These are phyloP conservation scores for Sinocyclocheilus anshuiensis DNA, from an alignment of 2,113 vertebrate genomes.

Conservation along the genomic window DNA sequence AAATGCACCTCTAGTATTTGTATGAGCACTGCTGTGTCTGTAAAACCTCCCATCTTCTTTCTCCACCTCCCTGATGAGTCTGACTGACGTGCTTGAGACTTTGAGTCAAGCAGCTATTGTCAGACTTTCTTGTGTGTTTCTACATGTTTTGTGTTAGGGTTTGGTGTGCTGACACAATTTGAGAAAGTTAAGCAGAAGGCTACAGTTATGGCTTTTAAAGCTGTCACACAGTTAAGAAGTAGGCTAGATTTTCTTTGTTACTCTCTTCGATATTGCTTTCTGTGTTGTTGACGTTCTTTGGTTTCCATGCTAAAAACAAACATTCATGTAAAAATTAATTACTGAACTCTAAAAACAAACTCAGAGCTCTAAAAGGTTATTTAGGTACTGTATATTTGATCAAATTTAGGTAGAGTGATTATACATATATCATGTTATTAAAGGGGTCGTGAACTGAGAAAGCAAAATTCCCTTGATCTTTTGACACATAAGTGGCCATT, in stretches of 20 bases:
- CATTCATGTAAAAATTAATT: neutral
- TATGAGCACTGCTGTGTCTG: neutral
- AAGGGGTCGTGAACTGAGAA: too few relatives aligned
- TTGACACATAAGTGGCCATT: too few relatives aligned
- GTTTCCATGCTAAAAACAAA: neutral
- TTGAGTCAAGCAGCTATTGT: slow-evolving; percentile 3
- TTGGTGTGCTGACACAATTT: neutral
- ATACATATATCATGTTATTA: neutral
- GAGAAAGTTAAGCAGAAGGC: slow-evolving; percentile 7
- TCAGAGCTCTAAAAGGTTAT: neutral
- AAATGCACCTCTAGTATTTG: neutral
- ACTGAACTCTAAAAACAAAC: neutral
- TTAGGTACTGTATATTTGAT: neutral
- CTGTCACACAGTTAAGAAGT: neutral
- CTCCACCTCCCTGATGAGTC: neutral
- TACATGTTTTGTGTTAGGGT: neutral
- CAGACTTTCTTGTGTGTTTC: neutral
- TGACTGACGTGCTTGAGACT: slow-evolving; percentile 30
- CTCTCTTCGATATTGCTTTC: neutral
- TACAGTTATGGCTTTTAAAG: slow-evolving; percentile 12
- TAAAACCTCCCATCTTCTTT: neutral
- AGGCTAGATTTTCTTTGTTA: neutral
- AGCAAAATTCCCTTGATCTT: too few relatives aligned
- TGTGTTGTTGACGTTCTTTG: neutral
- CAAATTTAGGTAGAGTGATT: neutral